Conservation (phyloP, 64 coral and sea anemone genomes). For the Cladopsammia gracilis region DNA sequence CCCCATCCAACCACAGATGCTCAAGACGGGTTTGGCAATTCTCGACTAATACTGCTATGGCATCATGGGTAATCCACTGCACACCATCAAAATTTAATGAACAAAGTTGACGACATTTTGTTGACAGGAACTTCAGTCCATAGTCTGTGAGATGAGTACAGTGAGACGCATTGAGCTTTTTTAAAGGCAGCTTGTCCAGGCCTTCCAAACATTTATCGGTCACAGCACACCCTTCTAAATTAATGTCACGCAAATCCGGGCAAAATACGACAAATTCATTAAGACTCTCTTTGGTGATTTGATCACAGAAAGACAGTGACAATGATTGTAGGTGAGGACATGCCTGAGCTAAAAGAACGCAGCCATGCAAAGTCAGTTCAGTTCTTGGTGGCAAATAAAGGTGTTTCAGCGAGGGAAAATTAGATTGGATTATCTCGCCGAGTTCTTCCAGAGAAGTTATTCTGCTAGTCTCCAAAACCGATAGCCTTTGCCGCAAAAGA, state of each 20-base stretch:
- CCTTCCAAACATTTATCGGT: slow-evolving; percentile 67
- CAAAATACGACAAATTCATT: slow-evolving; percentile 73
- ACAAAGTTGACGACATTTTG: slow-evolving; percentile 46
- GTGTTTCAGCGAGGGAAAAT: slow-evolving; percentile 81
- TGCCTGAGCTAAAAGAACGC: slow-evolving; percentile 47
- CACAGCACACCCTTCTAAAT: slow-evolving; percentile 88
- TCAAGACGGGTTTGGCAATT: slow-evolving; percentile 63
- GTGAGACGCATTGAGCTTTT: slow-evolving; percentile 79
- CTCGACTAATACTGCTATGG: slow-evolving; percentile 73
- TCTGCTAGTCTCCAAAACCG: slow-evolving; percentile 51
- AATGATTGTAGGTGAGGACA: slow-evolving; percentile 75
- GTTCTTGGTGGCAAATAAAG: slow-evolving; percentile 68
- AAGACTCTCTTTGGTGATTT: slow-evolving; percentile 69
- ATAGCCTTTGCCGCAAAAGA: slow-evolving; percentile 74
- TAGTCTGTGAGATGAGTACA: slow-evolving; percentile 83
- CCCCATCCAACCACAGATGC: slow-evolving; percentile 96
- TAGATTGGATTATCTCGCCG: slow-evolving; percentile 42
- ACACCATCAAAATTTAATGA: slow-evolving; percentile 94
- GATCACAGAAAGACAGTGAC: slow-evolving; percentile 82
- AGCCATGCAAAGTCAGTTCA: slow-evolving; percentile 44
- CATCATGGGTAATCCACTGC: slow-evolving; percentile 93
- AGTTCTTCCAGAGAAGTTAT: slow-evolving; percentile 31
- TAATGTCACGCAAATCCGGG: slow-evolving; percentile 65
- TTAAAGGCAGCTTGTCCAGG: slow-evolving; percentile 64
- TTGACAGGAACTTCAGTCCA: slow-evolving; percentile 61